phyloP scores from a whole-genome alignment of 2,888 invertebrate species.

The Melitaea athalia region DNA sequence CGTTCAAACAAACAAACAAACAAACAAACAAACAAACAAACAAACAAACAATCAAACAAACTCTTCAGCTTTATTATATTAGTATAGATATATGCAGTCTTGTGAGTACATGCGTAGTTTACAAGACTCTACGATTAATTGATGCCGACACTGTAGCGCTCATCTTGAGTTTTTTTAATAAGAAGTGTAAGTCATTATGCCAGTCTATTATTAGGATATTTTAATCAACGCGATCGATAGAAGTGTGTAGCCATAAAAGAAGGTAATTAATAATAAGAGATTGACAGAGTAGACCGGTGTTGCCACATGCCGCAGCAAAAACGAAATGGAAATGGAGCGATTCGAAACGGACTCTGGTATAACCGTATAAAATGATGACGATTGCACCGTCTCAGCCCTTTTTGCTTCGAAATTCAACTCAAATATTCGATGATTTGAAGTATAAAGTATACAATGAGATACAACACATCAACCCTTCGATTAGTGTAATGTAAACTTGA shows the following conservation, averaged over 20 bases:
- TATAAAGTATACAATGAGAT: conserved; percentile 42
- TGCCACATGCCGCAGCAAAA: conserved; percentile 79
- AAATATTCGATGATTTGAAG: conserved; percentile 67
- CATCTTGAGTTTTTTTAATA: conserved; percentile 45
- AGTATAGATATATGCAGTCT: too few relatives aligned
- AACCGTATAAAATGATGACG: conserved; percentile 66
- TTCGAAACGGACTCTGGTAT: conserved; percentile 73
- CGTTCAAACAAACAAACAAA: too few relatives aligned
- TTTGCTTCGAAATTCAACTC: conserved; percentile 56
- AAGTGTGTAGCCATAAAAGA: conserved; percentile 72
- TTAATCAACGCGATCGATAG: conserved; percentile 79
- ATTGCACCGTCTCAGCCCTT: conserved; percentile 66
- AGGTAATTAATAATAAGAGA: conserved; percentile 80
- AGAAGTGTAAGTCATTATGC: conserved; percentile 58
- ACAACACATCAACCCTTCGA: conserved; percentile 18
- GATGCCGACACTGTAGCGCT: conserved; percentile 53
- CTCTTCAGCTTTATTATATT: too few relatives aligned
- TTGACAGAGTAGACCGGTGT: conserved; percentile 58
- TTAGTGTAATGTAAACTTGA: background rate
- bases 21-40: too few relatives aligned
- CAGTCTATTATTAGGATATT: conserved; percentile 78
- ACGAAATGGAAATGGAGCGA: conserved; percentile 73
- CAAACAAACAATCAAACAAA: too few relatives aligned
- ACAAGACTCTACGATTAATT: conserved; percentile 40
- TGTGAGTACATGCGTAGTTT: background rate